These are phyloP conservation scores for Arenaria interpres DNA, from an alignment of 2,113 vertebrate genomes.

Conservation along the genomic window DNA sequence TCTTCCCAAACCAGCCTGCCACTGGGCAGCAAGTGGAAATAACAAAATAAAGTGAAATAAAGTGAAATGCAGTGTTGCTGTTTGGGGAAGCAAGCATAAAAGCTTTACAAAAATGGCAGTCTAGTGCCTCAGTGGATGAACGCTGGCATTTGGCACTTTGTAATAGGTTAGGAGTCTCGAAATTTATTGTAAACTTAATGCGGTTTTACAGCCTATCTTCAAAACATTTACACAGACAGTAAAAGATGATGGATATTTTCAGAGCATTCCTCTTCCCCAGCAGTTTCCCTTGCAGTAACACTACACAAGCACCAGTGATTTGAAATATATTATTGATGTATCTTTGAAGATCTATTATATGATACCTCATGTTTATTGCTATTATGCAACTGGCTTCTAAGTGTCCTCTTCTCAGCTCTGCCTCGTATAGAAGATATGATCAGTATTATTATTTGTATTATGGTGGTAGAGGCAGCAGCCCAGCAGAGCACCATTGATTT, in stretches of 20 bases:
- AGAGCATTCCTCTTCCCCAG: neutral
- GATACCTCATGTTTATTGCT: constrained; percentile 30
- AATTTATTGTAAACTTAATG: constrained; percentile 55
- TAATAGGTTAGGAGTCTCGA: neutral
- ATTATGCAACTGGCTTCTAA: constrained; percentile 11
- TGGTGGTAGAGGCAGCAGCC: neutral
- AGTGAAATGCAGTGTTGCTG: neutral
- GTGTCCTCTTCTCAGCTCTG: constrained; percentile 29
- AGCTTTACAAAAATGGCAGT: neutral
- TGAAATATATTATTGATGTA: constrained; percentile 40
- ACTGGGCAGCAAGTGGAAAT: neutral
- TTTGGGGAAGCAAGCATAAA: neutral
- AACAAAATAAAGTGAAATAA: neutral
- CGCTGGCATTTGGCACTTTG: neutral
- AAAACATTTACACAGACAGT: constrained; percentile 59
- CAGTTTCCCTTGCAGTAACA: neutral
- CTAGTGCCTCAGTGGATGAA: neutral
- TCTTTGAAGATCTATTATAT: constrained; percentile 36
- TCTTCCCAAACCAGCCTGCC: neutral
- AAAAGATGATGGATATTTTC: constrained; percentile 65
- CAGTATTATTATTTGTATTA: neutral
- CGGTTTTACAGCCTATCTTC: constrained; percentile 43
- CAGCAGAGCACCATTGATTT: constrained; percentile 18
- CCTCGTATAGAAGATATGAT: constrained; percentile 2
- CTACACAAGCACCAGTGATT: neutral